phyloP scores from a whole-genome alignment of 1,140 invertebrate species.

The Meteorus sp. region DNA sequence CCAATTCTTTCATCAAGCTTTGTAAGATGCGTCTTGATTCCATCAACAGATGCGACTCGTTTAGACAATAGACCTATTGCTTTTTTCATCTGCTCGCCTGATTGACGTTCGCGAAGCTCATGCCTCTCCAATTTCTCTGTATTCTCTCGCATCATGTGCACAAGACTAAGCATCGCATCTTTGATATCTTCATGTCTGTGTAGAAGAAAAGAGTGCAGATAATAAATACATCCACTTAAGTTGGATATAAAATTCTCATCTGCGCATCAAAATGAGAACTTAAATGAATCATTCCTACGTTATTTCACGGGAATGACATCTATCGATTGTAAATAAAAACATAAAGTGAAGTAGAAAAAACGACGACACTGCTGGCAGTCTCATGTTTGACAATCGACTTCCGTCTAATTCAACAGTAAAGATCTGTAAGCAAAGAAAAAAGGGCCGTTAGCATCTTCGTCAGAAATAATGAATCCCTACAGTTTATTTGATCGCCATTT shows the following conservation, averaged over 20 bases:
- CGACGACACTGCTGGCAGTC: not conserved
- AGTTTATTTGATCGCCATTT: too few species aligned
- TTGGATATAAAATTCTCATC: too few species aligned
- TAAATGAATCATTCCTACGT: not conserved
- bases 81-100: slow-evolving; percentile 79
- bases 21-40: slow-evolving; percentile 66
- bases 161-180: slow-evolving; percentile 78
- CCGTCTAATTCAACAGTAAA: too few species aligned
- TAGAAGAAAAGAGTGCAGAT: slow-evolving; percentile 31
- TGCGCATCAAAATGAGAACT: not conserved
- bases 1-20: slow-evolving; percentile 70
- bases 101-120: slow-evolving; percentile 75
- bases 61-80: slow-evolving; percentile 72
- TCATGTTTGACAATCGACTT: not conserved
- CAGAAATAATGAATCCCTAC: too few species aligned
- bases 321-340: not conserved
- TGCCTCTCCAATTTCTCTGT: slow-evolving; percentile 84
- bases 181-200: slow-evolving; percentile 81
- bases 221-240: not conserved
- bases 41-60: slow-evolving; percentile 69
- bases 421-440: too few species aligned
- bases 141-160: slow-evolving; percentile 76
- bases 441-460: too few species aligned
- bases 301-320: not conserved
- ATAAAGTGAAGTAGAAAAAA: not conserved